Evolutionary conservation across 1,140 invertebrate genomes (phyloP).

Genomic region (Neodiprion lecontei): DNA sequence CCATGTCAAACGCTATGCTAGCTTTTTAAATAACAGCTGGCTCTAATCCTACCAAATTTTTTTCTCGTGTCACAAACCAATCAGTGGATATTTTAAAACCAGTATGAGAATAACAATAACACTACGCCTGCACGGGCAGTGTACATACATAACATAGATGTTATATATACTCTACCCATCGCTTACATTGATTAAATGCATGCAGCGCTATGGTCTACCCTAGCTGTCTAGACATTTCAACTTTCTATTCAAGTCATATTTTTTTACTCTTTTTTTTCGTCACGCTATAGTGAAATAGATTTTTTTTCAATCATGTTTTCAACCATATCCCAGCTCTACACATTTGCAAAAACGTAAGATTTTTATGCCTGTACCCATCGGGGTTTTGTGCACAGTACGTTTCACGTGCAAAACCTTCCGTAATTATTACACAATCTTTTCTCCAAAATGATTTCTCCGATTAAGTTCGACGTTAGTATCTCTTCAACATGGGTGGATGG

Average conservation of each 20-base stretch:
- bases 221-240: constrained; percentile 41
- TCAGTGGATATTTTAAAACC: neutral
- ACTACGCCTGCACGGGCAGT: neutral
- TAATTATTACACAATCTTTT: neutral
- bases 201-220: constrained; percentile 48
- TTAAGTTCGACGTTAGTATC: neutral
- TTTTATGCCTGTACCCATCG: no score
- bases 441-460: neutral
- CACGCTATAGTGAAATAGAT: neutral
- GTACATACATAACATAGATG: neutral
- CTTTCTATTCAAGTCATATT: neutral
- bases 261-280: constrained; percentile 10
- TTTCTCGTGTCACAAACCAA: neutral
- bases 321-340: no score
- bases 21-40: constrained; percentile 16
- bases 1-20: constrained; percentile 50
- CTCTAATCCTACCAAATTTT: neutral
- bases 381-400: no score
- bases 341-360: no score
- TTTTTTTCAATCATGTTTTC: neutral
- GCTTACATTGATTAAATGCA: constrained; percentile 35
- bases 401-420: no score
- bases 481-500: neutral
- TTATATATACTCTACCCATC: neutral
- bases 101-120: neutral